phyloP scores from a whole-genome alignment of 2,113 vertebrate species.

The Rhynchomys soricoides region DNA sequence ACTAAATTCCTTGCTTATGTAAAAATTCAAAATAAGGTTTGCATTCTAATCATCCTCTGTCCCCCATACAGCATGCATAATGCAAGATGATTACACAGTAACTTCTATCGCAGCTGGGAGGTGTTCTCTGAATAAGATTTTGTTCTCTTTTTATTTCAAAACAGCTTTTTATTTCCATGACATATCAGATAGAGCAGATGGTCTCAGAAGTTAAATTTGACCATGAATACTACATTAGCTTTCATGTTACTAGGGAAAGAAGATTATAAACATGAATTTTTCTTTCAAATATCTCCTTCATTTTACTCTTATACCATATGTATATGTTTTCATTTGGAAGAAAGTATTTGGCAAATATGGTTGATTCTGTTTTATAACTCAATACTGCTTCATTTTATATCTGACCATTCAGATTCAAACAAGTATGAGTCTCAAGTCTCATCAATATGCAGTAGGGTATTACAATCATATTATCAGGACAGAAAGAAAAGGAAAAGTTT shows the following conservation, averaged over 20 bases:
- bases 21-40: constrained; percentile 66
- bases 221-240: constrained; percentile 65
- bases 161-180: constrained; percentile 65
- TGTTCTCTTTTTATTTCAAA: constrained; percentile 69
- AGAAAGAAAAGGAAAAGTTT: constrained; percentile 41
- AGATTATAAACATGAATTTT: constrained; percentile 44
- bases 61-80: constrained; percentile 65
- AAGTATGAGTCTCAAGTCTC: neutral
- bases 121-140: constrained; percentile 56
- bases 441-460: constrained; percentile 26
- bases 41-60: constrained; percentile 73
- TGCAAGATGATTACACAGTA: constrained; percentile 74
- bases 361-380: constrained; percentile 59
- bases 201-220: constrained; percentile 70
- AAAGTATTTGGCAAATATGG: constrained; percentile 44
- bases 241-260: neutral
- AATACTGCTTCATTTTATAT: constrained; percentile 29
- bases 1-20: constrained; percentile 34
- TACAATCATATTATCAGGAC: constrained; percentile 28
- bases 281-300: constrained; percentile 35
- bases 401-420: constrained; percentile 42
- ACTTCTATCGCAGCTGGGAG: constrained; percentile 64
- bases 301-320: constrained; percentile 48
- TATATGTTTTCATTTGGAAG: constrained; percentile 45
- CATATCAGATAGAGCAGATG: constrained; percentile 75